phyloP scores from a whole-genome alignment of 2,113 vertebrate genomes.

The Glaucidium brasilianum region DNA sequence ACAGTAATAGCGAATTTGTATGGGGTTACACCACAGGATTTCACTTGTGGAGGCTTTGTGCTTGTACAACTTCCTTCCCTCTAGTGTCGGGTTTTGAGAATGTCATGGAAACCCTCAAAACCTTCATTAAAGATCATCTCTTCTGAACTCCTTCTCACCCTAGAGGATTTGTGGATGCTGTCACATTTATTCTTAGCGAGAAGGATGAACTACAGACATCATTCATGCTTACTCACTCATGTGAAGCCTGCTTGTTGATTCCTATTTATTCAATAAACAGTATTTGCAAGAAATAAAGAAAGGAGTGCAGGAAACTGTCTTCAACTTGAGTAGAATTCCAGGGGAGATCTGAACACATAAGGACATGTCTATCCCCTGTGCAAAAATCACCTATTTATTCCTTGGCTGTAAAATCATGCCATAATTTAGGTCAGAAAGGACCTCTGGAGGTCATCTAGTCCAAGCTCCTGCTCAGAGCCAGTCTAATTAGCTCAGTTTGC shows the following conservation, averaged over 20 bases:
- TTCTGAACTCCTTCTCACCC: neutral
- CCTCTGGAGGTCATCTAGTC: neutral
- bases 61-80: neutral
- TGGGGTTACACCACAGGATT: neutral
- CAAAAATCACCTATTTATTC: neutral
- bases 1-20: neutral
- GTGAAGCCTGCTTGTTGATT: neutral
- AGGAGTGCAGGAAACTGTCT: neutral
- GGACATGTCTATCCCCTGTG: neutral
- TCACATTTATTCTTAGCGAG: neutral
- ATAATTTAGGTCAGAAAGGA: neutral
- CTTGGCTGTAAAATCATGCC: neutral
- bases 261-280: neutral
- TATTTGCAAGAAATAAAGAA: neutral
- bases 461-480: neutral
- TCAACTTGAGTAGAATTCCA: neutral
- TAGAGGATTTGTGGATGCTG: neutral
- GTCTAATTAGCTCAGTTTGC: neutral
- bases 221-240: neutral
- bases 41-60: neutral
- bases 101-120: neutral
- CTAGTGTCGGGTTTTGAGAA: neutral
- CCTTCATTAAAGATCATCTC: neutral
- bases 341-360: neutral
- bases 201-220: neutral